Conservation (phyloP, 2,797 vertebrate genomes). For the Lates japonicus region DNA sequence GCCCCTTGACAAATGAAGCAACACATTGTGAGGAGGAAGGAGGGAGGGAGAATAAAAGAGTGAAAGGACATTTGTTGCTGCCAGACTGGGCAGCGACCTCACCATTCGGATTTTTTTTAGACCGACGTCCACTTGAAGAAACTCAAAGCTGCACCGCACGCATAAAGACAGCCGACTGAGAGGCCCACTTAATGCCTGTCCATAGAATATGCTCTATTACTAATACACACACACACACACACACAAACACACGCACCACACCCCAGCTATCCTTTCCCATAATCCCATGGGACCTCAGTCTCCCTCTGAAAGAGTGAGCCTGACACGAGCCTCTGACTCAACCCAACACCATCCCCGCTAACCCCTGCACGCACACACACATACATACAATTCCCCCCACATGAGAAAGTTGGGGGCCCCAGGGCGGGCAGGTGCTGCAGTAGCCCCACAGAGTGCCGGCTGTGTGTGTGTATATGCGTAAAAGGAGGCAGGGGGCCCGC, state of each 20-base stretch:
- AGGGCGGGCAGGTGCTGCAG: constrained; percentile 83
- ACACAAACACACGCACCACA: constrained; percentile 30
- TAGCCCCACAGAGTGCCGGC: constrained; percentile 43
- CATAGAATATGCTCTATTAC: constrained; percentile 75
- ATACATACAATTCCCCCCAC: constrained; percentile 35
- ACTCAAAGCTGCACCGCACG: constrained; percentile 74
- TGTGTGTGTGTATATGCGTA: constrained; percentile 45
- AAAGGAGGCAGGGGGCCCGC: constrained; percentile 55
- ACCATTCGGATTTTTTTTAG: constrained; percentile 57
- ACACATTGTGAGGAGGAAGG: constrained; percentile 64
- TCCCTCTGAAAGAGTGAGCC: constrained; percentile 78
- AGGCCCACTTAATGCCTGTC: constrained; percentile 77
- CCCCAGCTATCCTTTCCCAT: constrained; percentile 53
- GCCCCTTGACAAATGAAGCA: constrained; percentile 76
- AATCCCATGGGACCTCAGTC: constrained; percentile 81
- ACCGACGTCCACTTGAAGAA: constrained; percentile 78
- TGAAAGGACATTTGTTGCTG: constrained; percentile 75
- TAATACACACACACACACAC: constrained; percentile 45
- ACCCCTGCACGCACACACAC: constrained; percentile 44
- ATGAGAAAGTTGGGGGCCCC: constrained; percentile 62
- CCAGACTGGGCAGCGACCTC: constrained; percentile 67
- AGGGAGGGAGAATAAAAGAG: constrained; percentile 50
- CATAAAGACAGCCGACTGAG: constrained; percentile 71
- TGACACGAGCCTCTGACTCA: constrained; percentile 79
- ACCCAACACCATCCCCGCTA: constrained; percentile 68